Conservation (phyloP, 2,888 invertebrate genomes). For the Saturnia pavonia region DNA sequence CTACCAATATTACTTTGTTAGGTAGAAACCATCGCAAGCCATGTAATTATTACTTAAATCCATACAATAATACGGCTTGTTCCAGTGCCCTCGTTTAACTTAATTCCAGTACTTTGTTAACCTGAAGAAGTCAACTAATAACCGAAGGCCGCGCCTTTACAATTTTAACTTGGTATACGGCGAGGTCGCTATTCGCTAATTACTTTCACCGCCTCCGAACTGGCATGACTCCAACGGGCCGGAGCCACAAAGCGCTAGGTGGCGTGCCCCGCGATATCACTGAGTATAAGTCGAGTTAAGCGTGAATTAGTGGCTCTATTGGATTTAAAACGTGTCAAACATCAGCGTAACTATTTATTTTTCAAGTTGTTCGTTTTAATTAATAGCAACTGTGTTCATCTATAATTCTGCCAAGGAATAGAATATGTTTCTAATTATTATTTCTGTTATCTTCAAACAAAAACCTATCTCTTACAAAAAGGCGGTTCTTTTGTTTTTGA, state of each 20-base stretch:
- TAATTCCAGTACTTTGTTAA: constrained; percentile 6
- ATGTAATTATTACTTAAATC: not conserved
- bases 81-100: constrained; percentile 11
- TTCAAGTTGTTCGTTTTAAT: too few relatives aligned
- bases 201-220: constrained; percentile 35
- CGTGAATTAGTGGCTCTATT: constrained; percentile 24
- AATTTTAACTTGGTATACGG: constrained; percentile 18
- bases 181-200: constrained; percentile 21
- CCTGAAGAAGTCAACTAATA: constrained; percentile 3
- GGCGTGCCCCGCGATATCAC: constrained; percentile 50
- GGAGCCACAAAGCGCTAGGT: constrained; percentile 51
- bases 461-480: too few relatives aligned
- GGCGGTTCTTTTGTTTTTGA: too few relatives aligned
- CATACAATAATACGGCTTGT: not conserved
- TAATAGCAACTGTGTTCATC: too few relatives aligned
- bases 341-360: constrained; percentile 11
- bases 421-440: too few relatives aligned
- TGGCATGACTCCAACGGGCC: constrained; percentile 42
- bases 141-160: constrained; percentile 13
- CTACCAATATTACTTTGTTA: too few relatives aligned
- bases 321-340: constrained; percentile 23
- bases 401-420: too few relatives aligned
- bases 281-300: constrained; percentile 19
- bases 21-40: too few relatives aligned
- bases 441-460: too few relatives aligned